These are phyloP conservation scores for Branchipolynoe longqiensis DNA, from an alignment of 2,888 invertebrate species.

Conservation along the genomic window DNA sequence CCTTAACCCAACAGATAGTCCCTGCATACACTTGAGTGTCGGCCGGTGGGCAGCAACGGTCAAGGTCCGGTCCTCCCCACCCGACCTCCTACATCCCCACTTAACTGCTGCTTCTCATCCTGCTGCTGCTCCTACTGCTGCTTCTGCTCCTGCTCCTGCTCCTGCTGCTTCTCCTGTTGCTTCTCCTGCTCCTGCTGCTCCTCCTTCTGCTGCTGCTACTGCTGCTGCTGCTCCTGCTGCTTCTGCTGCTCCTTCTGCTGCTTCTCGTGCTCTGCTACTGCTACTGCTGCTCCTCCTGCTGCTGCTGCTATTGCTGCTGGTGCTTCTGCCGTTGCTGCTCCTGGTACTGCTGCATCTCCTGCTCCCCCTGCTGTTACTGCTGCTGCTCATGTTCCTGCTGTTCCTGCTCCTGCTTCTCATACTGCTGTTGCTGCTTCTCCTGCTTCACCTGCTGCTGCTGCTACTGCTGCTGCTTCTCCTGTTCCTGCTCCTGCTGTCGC, in stretches of 20 bases:
- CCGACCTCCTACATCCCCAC: too few relatives aligned
- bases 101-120: slow-evolving; percentile 64
- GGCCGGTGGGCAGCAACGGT: too few relatives aligned
- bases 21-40: too few relatives aligned
- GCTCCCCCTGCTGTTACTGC: slow-evolving; percentile 59
- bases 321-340: slow-evolving; percentile 64
- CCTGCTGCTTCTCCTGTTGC: slow-evolving; percentile 65
- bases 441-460: too few relatives aligned
- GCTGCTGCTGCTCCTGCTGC: slow-evolving; percentile 66
- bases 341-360: slow-evolving; percentile 62
- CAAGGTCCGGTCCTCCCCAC: too few relatives aligned
- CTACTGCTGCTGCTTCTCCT: too few relatives aligned
- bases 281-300: slow-evolving; percentile 63
- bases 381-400: slow-evolving; percentile 62
- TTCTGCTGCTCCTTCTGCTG: slow-evolving; percentile 66
- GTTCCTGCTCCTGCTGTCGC: too few relatives aligned
- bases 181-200: slow-evolving; percentile 66
- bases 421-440: slow-evolving; percentile 63
- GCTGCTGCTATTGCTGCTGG: slow-evolving; percentile 65
- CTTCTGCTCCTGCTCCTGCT: slow-evolving; percentile 64
- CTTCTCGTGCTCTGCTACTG: slow-evolving; percentile 61
- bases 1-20: too few relatives aligned
- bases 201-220: slow-evolving; percentile 67
- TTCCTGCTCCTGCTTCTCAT: slow-evolving; percentile 62
- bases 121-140: slow-evolving; percentile 64